Evolutionary conservation across 2,888 invertebrate genomes (phyloP), one percentile per base, ranked within the genome.

Genomic region (Byasa hedistus): DNA sequence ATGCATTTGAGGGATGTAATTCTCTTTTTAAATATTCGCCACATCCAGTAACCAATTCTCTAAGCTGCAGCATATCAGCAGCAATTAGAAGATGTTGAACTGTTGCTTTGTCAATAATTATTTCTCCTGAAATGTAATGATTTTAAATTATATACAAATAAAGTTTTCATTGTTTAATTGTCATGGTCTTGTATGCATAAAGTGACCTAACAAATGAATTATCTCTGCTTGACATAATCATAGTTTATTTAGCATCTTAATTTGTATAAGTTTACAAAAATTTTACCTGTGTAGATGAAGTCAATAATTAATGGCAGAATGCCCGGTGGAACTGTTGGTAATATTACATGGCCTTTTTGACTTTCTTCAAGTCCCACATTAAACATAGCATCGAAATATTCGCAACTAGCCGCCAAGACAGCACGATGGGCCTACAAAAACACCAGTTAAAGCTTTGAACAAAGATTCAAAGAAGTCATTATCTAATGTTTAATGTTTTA

Each of bases 351-450:
- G 72, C 95, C 94, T 82, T 96, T 95, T 76, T 95, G 95, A 76
- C 95, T 96, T 85, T 98, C 98, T 70, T 95, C 94, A 71, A 98
- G 89, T 17, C 96, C 97, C 48, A 95, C 95, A 72, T 96, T 95
- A 81, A 98, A 98, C 98, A 98, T 98, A 56, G 97, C 98, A 86
- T 97, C 95, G 86, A 98, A 98, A 85, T 98, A 98, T 66, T 96
- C 96, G 88, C 97, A 97, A 72, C 96, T 96, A 8, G 98, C 97
- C 72, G 97, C 96, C 69, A 98, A 88, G 15, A 98, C 95, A 21
- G 96, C 96, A 74, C 96, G 93, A 83, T 98, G 98, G 64, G 96
- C 97, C 94, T 95, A 84, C 56, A 93, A 93, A 21, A 61, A 54
- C 44, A 12, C 21, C 4, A 44, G 17, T 44, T 44, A 39, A 15